These are phyloP conservation scores for Arrhopalites spinosus DNA, from an alignment of 2,888 invertebrate genomes.

Conservation along the genomic window DNA sequence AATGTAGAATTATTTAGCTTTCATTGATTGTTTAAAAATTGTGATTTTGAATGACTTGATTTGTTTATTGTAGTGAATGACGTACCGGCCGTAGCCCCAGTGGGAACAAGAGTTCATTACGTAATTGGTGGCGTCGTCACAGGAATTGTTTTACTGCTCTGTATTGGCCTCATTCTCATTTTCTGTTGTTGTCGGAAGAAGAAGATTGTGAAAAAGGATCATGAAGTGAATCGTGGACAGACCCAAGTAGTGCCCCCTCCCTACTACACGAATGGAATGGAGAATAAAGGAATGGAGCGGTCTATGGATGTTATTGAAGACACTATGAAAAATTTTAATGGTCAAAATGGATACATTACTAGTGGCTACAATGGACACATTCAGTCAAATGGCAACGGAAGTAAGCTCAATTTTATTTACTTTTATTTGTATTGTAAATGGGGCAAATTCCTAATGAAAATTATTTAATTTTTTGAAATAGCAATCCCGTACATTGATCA, in stretches of 20 bases:
- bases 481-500: conserved; percentile 70
- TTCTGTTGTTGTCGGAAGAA: conserved; percentile 84
- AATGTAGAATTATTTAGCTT: not conserved
- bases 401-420: no score
- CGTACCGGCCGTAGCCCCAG: conserved; percentile 60
- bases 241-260: conserved; percentile 79
- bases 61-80: conserved; percentile 59
- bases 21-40: not conserved
- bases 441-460: not conserved
- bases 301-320: conserved; percentile 83
- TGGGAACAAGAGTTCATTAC: conserved; percentile 66
- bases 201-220: conserved; percentile 85
- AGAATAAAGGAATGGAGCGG: conserved; percentile 89
- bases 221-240: conserved; percentile 74
- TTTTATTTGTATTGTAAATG: not conserved
- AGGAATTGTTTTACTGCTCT: conserved; percentile 78
- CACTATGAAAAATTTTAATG: conserved; percentile 71
- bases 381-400: conserved; percentile 66
- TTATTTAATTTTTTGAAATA: conserved; percentile 16
- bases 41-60: not conserved
- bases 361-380: conserved; percentile 71
- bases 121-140: conserved; percentile 69
- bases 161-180: conserved; percentile 75
- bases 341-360: conserved; percentile 76
- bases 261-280: conserved; percentile 84